Evolutionary conservation across 2,888 invertebrate genomes (phyloP).

Genomic region (Pocota personata): DNA sequence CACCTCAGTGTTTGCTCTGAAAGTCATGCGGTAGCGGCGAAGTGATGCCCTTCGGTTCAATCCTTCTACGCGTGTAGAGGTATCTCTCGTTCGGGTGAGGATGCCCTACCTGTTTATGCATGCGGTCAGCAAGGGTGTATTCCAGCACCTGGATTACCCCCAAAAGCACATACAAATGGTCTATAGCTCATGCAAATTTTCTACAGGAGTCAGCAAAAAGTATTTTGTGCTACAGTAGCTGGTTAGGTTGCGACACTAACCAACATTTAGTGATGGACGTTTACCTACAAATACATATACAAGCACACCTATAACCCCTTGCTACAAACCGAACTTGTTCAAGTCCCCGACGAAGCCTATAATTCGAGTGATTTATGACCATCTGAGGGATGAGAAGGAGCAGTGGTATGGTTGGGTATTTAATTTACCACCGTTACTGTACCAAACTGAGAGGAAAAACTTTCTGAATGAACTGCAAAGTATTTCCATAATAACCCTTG

Average conservation of each 20-base stretch:
- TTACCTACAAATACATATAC: slow-evolving; percentile 18
- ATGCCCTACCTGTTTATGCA: slow-evolving; percentile 53
- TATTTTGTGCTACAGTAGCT: not conserved
- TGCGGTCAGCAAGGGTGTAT: slow-evolving; percentile 33
- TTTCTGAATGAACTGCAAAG: slow-evolving; percentile 52
- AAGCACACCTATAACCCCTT: slow-evolving; percentile 3
- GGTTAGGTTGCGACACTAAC: slow-evolving; percentile 41
- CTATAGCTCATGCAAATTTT: slow-evolving; percentile 60
- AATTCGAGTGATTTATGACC: slow-evolving; percentile 72
- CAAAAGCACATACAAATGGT: not conserved
- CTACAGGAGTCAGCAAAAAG: slow-evolving; percentile 60
- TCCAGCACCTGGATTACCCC: slow-evolving; percentile 20
- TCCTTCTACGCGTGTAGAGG: not conserved
- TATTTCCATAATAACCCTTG: slow-evolving; percentile 51
- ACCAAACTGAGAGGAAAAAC: slow-evolving; percentile 14
- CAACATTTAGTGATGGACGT: slow-evolving; percentile 63
- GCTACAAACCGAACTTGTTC: slow-evolving; percentile 42
- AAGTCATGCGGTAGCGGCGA: slow-evolving; percentile 33
- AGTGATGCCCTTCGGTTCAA: slow-evolving; percentile 30
- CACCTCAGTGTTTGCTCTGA: slow-evolving; percentile 50
- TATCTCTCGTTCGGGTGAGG: not conserved
- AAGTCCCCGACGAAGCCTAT: slow-evolving; percentile 72
- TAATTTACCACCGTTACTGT: slow-evolving; percentile 42
- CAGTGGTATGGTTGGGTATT: slow-evolving; percentile 27
- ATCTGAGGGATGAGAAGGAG: not conserved